A percentile compares a stretch with the other conserved stretches of the same genome.
phyloP scores from a whole-genome alignment of 2,888 invertebrate species.

The Petrolisthes cinctipes region DNA sequence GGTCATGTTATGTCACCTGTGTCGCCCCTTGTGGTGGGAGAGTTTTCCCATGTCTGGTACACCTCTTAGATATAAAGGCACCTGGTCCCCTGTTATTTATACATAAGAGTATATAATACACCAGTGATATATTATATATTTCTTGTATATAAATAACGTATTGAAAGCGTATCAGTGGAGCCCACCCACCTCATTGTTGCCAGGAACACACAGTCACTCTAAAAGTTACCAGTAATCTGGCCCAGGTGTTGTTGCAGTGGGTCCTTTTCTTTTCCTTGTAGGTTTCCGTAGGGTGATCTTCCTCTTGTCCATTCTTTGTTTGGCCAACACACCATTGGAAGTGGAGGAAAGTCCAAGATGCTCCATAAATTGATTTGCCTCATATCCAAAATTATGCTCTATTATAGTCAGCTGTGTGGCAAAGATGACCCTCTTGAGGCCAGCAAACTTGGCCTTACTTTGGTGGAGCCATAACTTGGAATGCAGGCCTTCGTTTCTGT shows the following conservation, averaged over 20 bases:
- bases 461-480: too few species aligned
- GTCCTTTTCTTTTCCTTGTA: neutral
- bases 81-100: neutral
- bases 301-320: neutral
- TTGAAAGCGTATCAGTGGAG: too few species aligned
- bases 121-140: too few species aligned
- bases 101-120: neutral
- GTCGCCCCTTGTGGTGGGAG: neutral
- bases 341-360: neutral
- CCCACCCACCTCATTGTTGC: too few species aligned
- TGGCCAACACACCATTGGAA: neutral
- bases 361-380: neutral
- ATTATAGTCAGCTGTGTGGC: neutral
- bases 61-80: neutral
- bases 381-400: slow-evolving; percentile 11
- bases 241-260: neutral
- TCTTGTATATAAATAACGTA: too few species aligned
- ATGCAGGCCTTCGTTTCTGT: slow-evolving; percentile 9
- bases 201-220: too few species aligned
- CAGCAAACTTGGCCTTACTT: slow-evolving; percentile 23
- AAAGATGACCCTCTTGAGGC: neutral
- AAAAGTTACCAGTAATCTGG: too few species aligned
- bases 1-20: too few species aligned
- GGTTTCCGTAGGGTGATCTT: neutral
- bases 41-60: neutral